Conservation (phyloP, 2,888 invertebrate genomes). For the Acrocyrtus sp. region DNA sequence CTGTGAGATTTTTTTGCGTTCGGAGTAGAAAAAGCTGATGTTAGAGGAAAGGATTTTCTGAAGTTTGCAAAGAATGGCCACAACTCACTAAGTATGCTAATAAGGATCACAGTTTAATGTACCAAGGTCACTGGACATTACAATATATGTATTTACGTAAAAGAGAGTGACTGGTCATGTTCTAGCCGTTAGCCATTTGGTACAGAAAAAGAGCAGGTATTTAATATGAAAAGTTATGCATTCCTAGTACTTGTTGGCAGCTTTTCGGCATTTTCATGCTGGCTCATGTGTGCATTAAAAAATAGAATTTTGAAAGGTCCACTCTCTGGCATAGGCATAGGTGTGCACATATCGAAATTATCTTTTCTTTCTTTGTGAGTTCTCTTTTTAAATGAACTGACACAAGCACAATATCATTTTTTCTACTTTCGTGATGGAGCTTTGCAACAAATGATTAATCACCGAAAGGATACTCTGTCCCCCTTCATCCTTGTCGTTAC, state of each 20-base stretch:
- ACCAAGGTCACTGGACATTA: constrained; percentile 40
- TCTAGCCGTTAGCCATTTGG: constrained; percentile 23
- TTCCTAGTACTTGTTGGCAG: too few species aligned
- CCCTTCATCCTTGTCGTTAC: constrained; percentile 32
- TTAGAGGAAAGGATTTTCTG: constrained; percentile 8
- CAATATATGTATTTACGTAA: too few species aligned
- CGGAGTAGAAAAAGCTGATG: too few species aligned
- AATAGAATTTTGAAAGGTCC: too few species aligned
- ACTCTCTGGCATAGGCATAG: too few species aligned
- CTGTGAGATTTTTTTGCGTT: not conserved
- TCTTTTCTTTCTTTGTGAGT: not conserved
- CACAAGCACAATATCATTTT: constrained; percentile 36
- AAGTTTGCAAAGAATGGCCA: constrained; percentile 27
- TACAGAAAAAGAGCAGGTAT: too few species aligned
- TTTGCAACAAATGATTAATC: constrained; percentile 34
- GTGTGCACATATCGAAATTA: constrained; percentile 12
- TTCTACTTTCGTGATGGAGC: constrained; percentile 6
- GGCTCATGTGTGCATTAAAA: too few species aligned
- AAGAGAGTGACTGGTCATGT: too few species aligned
- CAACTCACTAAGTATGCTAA: constrained; percentile 37
- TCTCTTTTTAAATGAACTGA: constrained; percentile 38
- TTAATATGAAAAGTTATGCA: too few species aligned
- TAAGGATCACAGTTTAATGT: constrained; percentile 35
- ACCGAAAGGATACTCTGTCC: constrained; percentile 31
- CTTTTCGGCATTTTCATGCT: too few species aligned